Conservation (phyloP, 2,888 invertebrate species). For the Crocallis elinguaria region DNA sequence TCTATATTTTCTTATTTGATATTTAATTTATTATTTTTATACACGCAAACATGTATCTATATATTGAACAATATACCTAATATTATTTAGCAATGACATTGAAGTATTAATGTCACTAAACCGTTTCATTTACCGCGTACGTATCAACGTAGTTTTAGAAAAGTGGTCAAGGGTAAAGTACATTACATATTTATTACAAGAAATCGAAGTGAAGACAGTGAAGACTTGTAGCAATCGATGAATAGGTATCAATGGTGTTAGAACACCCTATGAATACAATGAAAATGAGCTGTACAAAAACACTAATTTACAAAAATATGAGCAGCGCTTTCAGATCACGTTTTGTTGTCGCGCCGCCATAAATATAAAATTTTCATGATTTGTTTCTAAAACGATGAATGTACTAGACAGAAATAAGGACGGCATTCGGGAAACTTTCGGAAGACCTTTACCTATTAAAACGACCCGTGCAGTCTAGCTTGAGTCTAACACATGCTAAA, state of each 20-base stretch:
- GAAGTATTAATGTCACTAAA: constrained; percentile 26
- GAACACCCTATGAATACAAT: constrained; percentile 55
- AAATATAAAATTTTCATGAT: constrained; percentile 41
- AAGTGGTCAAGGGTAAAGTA: constrained; percentile 3
- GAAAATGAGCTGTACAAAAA: constrained; percentile 81
- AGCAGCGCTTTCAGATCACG: constrained; percentile 83
- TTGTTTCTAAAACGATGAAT: constrained; percentile 43
- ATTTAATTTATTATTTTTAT: constrained; percentile 58
- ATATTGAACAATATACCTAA: constrained; percentile 50
- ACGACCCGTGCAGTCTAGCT: too few species aligned
- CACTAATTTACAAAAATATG: constrained; percentile 81
- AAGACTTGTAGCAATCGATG: constrained; percentile 5
- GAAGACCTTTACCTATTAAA: too few species aligned
- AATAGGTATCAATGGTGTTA: constrained; percentile 9
- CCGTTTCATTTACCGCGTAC: constrained; percentile 35
- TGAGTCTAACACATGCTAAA: neutral
- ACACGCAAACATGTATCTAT: constrained; percentile 60
- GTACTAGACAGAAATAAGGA: constrained; percentile 30
- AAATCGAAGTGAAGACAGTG: constrained; percentile 28
- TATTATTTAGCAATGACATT: constrained; percentile 27
- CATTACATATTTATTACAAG: constrained; percentile 19
- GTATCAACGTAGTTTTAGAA: constrained; percentile 33
- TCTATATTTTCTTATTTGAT: constrained; percentile 72
- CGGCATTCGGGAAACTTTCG: constrained; percentile 20
- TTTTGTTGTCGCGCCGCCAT: constrained; percentile 56